Evolutionary conservation across 1,140 invertebrate genomes (phyloP).

Genomic region (Oscheius sp.): DNA sequence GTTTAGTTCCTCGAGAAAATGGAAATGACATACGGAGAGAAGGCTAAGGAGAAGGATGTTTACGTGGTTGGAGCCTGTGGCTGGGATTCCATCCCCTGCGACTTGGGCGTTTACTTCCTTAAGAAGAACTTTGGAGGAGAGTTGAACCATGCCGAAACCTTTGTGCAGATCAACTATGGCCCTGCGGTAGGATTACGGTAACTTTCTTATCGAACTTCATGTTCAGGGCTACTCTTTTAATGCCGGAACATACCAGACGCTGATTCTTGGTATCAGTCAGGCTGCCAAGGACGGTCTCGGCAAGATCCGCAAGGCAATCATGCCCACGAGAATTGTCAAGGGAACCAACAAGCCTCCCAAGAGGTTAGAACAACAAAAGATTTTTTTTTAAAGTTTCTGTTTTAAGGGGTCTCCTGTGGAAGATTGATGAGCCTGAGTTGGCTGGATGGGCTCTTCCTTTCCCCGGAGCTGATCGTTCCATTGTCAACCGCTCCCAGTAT

Average conservation of each 20-base stretch:
- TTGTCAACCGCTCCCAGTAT: conserved; percentile 75
- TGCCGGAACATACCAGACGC: conserved; percentile 58
- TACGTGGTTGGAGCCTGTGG: conserved; percentile 87
- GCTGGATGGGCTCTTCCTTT: conserved; percentile 76
- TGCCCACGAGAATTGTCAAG: conserved; percentile 56
- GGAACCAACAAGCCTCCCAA: conserved; percentile 47
- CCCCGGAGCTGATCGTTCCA: conserved; percentile 75
- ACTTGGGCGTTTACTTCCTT: conserved; percentile 76
- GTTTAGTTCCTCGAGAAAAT: conserved; percentile 79
- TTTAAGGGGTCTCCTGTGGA: conserved; percentile 69
- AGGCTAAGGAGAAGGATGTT: conserved; percentile 74
- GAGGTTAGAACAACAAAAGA: conserved; percentile 29
- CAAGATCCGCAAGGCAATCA: conserved; percentile 51
- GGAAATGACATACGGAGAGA: conserved; percentile 75
- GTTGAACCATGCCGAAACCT: conserved; percentile 44
- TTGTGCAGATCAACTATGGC: conserved; percentile 35
- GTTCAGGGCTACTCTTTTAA: conserved; percentile 59
- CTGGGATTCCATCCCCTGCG: conserved; percentile 77
- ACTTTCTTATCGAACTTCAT: background rate
- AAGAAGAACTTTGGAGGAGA: conserved; percentile 73
- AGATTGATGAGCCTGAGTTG: conserved; percentile 64
- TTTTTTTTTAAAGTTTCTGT: background rate
- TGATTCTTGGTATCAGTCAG: conserved; percentile 52
- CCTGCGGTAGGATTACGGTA: conserved; percentile 19
- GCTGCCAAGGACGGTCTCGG: conserved; percentile 54